Base-by-base conservation (phyloP, 37 sponge, comb jelly and placozoan species). In the Axinella damicornis region DNA sequence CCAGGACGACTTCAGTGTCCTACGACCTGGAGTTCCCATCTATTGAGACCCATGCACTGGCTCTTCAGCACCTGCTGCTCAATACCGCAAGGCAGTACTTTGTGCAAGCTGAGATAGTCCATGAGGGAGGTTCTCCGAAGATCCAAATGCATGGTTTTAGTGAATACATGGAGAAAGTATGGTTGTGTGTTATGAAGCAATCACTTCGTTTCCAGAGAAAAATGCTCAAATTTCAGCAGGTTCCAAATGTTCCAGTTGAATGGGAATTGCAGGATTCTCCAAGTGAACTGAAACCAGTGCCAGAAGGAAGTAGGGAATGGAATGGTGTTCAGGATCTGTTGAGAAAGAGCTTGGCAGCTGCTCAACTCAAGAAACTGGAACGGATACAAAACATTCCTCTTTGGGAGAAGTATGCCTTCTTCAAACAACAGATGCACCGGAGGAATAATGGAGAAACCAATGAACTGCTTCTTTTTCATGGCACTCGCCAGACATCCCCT, bases 381-480 rank as follows among this genome's bases (percentile, higher is more conserved):
- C 83, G 95, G 16, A 84, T 94, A 25, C 95, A 94, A 80, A 94
- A 90, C 67, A 17, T 28, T 15, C 71, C 57, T 66, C 77, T 94
- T 20, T 90, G 91, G 91, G 60, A 70, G 21, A 78, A 71, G 33
- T 94, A 88, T 65, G 32, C 41, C 16, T 74, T 91, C 12, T 72
- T 78, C 32, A 77, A 71, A 32, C 41, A 72, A 30, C 79, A 55
- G 15, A 90, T 94, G 75, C 19, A 54, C 35, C 30, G 76, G 63
- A 87, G 83, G 63, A 94, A 87, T 41, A 27, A 61, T 2, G 80
- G 80, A n/a, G 57, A 76, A 6, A 69, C 77, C 13, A 81, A 87
- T 41, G 95, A 94, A 74, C 64, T 71, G 34, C 34, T 55, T 38
- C 74, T 94, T 11, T 94, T 83, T 53, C 95, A 94, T 63, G 95